Evolutionary conservation across 2,113 vertebrate genomes (phyloP), one percentile per base, ranked within the genome.

Genomic region (Pelvicachromis taeniatus): DNA sequence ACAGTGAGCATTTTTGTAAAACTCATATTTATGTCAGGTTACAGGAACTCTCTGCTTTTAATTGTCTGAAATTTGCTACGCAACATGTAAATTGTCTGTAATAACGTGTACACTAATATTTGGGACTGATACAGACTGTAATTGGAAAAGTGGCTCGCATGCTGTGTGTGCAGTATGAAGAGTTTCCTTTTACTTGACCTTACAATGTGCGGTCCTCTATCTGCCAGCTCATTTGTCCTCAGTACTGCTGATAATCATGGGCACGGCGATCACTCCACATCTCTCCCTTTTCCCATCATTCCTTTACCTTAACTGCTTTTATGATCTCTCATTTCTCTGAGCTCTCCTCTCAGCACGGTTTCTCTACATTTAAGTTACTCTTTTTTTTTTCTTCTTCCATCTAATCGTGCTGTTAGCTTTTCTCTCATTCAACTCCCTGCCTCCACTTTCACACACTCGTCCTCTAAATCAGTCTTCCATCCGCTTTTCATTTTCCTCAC

Each of bases 11-110:
- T 87, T 79, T 77, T 58, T 73, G 63, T 68, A 31, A 75, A 85
- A 89, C 42, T 79, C 63, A 54, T 82, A 65, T 48, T 65, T 89
- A 79, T 80, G 78, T 90, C 70, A 88, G 40, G 19, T 78, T 80
- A 65, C n/a, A 65, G 70, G 11, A 17, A 9, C 68, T 29, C 45
- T n/a, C 75, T 50, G 33, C 40, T 87, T 86, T 88, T 85, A 92
- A 90, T 89, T 93, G 81, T 83, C 52, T 88, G 31, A 87, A 88
- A 48, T 85, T 93, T 91, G 89, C 90, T 86, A 85, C 81, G 89
- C 88, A 86, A 90, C 88, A 26, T 86, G 50, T 77, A 56, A 86
- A 88, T 81, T 84, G 82, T 81, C 40, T 73, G 73, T 77, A 42
- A 56, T 61, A 77, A 21, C 5, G 38, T 38, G 48, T 77, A 81